These are phyloP conservation scores for Cheilosia pagana DNA, from an alignment of 2,888 invertebrate species.

Conservation along the genomic window DNA sequence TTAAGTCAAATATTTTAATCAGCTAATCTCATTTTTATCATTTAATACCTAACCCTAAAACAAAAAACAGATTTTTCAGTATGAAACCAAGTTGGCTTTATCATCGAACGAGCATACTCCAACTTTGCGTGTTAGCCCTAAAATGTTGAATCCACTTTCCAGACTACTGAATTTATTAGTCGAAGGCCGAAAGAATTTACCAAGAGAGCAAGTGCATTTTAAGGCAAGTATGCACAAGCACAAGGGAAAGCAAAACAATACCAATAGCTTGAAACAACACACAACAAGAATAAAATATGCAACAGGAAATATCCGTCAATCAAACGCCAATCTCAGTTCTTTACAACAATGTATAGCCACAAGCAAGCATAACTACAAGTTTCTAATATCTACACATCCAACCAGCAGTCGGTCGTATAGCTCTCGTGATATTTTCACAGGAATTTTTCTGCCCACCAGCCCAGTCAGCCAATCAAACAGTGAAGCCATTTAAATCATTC, in stretches of 20 bases:
- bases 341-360: constrained; percentile 45
- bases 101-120: too few relatives aligned
- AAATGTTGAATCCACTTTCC: constrained; percentile 2
- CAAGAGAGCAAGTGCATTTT: constrained; percentile 19
- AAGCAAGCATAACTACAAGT: constrained; percentile 51
- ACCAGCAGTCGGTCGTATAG: constrained; percentile 1
- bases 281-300: constrained; percentile 79
- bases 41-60: too few relatives aligned
- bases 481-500: constrained; percentile 68
- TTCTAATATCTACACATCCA: constrained; percentile 28
- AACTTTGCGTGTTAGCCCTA: background rate
- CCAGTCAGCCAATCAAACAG: constrained; percentile 60
- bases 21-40: too few relatives aligned
- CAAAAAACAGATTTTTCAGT: too few relatives aligned
- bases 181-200: constrained; percentile 5
- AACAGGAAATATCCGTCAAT: constrained; percentile 82
- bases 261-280: constrained; percentile 40
- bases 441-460: constrained; percentile 45
- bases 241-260: constrained; percentile 38
- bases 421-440: constrained; percentile 50
- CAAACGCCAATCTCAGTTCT: constrained; percentile 81
- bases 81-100: too few relatives aligned
- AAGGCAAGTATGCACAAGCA: constrained; percentile 19
- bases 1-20: too few relatives aligned
- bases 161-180: constrained; percentile 23